Evolutionary conservation across 2,888 invertebrate genomes (phyloP).

Genomic region (Trisateles emortualis): DNA sequence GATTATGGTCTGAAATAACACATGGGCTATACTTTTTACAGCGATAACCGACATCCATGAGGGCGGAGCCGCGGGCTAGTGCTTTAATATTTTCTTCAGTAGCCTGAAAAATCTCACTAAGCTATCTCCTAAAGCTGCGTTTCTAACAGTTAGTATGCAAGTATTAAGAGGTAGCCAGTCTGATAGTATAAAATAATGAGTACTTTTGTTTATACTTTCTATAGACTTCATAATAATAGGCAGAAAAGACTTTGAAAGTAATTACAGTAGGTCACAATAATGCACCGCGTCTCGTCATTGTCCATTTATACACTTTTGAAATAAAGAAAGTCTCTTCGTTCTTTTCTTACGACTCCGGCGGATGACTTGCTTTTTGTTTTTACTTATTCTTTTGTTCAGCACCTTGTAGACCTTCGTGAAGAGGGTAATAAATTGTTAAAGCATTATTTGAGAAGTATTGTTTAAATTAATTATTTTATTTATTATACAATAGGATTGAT

Average conservation of each 20-base stretch:
- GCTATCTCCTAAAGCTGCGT: too few relatives aligned
- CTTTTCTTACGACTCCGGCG: slow-evolving; percentile 10
- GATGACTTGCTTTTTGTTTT: slow-evolving; percentile 4
- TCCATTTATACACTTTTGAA: slow-evolving; percentile 12
- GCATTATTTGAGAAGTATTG: too few relatives aligned
- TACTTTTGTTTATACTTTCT: neutral
- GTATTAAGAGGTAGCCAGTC: neutral
- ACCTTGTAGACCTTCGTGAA: neutral
- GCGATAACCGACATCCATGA: too few relatives aligned
- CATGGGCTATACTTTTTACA: too few relatives aligned
- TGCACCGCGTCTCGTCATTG: slow-evolving; percentile 18
- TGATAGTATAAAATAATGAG: neutral
- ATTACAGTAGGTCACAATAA: neutral
- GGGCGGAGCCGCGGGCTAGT: too few relatives aligned
- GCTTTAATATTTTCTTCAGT: too few relatives aligned
- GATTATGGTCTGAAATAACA: too few relatives aligned
- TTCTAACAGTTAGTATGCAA: too few relatives aligned
- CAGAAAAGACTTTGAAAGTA: neutral
- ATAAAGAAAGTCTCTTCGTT: slow-evolving; percentile 22
- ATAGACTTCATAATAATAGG: slow-evolving; percentile 1
- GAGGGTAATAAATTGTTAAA: neutral
- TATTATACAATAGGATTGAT: too few relatives aligned
- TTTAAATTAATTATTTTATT: too few relatives aligned
- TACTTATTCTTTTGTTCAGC: neutral
- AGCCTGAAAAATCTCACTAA: too few relatives aligned